Evolutionary conservation across 2,113 vertebrate species (phyloP), one percentile per base, ranked within the genome.

Genomic region (Furnarius figulus): DNA sequence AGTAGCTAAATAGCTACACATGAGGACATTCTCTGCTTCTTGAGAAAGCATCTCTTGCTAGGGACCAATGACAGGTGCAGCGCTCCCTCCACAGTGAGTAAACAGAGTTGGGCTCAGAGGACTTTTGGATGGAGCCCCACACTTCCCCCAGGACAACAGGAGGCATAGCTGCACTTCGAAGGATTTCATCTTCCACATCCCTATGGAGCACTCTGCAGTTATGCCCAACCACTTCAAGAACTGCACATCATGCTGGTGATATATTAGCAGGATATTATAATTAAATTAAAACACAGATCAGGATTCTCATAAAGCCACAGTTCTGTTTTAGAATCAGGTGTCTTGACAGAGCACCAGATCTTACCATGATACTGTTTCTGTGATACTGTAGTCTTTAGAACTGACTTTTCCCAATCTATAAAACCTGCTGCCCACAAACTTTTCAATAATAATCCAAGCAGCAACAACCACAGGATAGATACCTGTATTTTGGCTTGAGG

Each of bases 211-310:
- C 14, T 7, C 72, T 53, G 80, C 55, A 74, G 12, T 37, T 21
- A 27, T 67, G 20, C 10, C 20, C 10, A 68, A 7, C 14, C 50
- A 47, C 56, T 68, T 53, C 12, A 63, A 10, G 31, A 40, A 44
- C 14, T 1, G 0, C 67, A n/a, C 5, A 1, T 61, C 6, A 2
- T 53, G 56, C 78, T 59, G 56, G 27, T 39, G 27, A 37, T 9
- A 2, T 33, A 18, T 27, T 27, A 55, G 28, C 56, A 42, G 70
- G 62, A 39, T 56, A 33, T 23, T 63, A 6, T 5, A 78, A 24
- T 37, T 82, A 75, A 68, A 89, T 62, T 56, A 68, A 82, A 91
- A 78, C 37, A 59, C 0, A 11, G 18, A 71, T 66, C 15, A 39
- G 46, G 28, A 84, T 63, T 71, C 56, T 82, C 58, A 95, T 46